phyloP scores from a whole-genome alignment of 2,797 vertebrate genomes.

The Podargus strigoides region DNA sequence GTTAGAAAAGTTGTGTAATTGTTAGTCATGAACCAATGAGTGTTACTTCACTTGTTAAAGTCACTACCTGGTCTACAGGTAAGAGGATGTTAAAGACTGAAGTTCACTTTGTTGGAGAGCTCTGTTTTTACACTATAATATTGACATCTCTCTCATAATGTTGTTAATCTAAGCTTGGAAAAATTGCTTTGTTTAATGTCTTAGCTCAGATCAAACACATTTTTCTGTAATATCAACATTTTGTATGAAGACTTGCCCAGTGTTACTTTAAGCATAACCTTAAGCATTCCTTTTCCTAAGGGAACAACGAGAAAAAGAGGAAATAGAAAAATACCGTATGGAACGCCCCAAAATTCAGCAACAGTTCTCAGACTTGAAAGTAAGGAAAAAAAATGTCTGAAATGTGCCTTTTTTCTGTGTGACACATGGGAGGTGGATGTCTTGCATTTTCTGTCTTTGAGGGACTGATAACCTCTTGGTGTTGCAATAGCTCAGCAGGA shows the following conservation, averaged over 20 bases:
- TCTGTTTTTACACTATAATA: background rate
- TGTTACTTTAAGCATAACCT: background rate
- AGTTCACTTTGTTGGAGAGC: background rate
- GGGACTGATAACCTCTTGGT: background rate
- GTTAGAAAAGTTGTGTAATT: background rate
- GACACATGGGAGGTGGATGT: accelerated
- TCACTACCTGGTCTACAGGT: background rate
- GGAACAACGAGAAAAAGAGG: constrained; percentile 96
- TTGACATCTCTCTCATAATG: background rate
- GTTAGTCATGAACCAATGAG: background rate
- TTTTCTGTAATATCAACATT: background rate
- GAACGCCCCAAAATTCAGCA: constrained; percentile 98
- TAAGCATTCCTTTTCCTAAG: constrained; percentile 62
- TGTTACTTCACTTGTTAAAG: background rate
- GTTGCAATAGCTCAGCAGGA: background rate
- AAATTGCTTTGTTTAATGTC: background rate
- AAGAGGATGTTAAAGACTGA: background rate
- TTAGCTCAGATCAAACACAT: background rate
- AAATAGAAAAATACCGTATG: constrained; percentile 99
- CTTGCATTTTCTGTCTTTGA: background rate
- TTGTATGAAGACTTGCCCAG: background rate
- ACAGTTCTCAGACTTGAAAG: constrained; percentile 97
- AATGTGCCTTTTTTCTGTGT: background rate
- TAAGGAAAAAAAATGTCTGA: constrained; percentile 46
- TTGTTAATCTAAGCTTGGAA: background rate